phyloP scores from a whole-genome alignment of 1,140 invertebrate species.

The Drosophila biarmipes region DNA sequence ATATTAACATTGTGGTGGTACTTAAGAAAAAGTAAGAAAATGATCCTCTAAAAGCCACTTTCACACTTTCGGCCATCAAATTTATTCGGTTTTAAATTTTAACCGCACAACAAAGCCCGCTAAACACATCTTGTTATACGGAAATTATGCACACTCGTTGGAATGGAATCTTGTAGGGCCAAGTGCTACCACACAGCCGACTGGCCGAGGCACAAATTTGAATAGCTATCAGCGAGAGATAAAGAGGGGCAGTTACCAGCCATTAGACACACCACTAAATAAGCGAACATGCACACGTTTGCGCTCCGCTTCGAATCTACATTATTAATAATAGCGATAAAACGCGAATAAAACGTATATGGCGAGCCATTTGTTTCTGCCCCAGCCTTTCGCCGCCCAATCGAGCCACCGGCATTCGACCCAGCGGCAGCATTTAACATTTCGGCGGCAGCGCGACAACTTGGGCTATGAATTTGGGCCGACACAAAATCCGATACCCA shows the following conservation, averaged over 20 bases:
- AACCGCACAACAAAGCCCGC: conserved; percentile 17
- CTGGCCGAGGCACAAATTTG: conserved; percentile 49
- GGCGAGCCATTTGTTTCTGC: conserved; percentile 73
- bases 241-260: conserved; percentile 66
- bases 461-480: conserved; percentile 44
- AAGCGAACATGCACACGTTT: conserved; percentile 46
- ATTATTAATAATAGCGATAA: conserved; percentile 78
- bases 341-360: conserved; percentile 57
- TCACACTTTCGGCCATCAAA: conserved; percentile 8
- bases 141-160: conserved; percentile 35
- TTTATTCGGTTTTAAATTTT: conserved; percentile 21
- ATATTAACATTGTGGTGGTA: too few relatives aligned
- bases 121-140: conserved; percentile 33
- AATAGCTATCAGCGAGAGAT: conserved; percentile 63
- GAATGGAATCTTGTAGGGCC: conserved; percentile 29
- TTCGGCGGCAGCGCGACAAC: conserved; percentile 1
- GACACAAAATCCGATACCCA: conserved; percentile 59
- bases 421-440: neutral
- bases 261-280: conserved; percentile 63
- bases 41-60: too few relatives aligned
- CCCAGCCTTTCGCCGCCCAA: conserved; percentile 64
- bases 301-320: conserved; percentile 63
- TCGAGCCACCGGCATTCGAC: conserved; percentile 16
- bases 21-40: too few relatives aligned
- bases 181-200: conserved; percentile 26